phyloP scores from a whole-genome alignment of 1,140 invertebrate genomes.

The Ephestia elutella region DNA sequence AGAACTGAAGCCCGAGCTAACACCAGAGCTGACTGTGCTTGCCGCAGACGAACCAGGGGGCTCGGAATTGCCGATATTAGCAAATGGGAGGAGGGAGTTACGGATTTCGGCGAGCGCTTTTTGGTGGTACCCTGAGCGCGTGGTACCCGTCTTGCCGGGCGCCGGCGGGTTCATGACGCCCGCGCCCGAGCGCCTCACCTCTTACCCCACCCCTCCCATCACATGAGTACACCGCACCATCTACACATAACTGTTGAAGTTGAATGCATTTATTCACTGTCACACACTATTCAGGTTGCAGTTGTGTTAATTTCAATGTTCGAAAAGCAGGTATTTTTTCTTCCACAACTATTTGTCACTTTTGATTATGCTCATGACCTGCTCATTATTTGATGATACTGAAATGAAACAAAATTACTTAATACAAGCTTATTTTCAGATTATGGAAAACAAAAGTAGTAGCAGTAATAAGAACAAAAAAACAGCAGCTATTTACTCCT shows the following conservation, averaged over 20 bases:
- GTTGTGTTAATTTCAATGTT: not conserved
- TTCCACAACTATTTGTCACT: not conserved
- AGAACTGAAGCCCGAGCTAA: slow-evolving; percentile 76
- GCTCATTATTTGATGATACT: not conserved
- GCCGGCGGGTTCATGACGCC: slow-evolving; percentile 81
- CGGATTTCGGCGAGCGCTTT: slow-evolving; percentile 91
- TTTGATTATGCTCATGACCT: not conserved
- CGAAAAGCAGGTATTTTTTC: not conserved
- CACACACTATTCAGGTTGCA: slow-evolving; percentile 22
- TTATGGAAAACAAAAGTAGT: not conserved
- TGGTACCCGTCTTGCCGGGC: slow-evolving; percentile 80
- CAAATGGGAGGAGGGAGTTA: slow-evolving; percentile 88
- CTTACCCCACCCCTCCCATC: slow-evolving; percentile 70
- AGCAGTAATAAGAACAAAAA: not conserved
- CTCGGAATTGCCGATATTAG: slow-evolving; percentile 78
- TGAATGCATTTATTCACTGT: slow-evolving; percentile 46
- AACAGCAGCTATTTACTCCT: not conserved
- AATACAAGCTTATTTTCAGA: not conserved
- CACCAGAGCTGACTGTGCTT: slow-evolving; percentile 82
- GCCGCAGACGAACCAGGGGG: slow-evolving; percentile 82
- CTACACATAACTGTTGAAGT: slow-evolving; percentile 38
- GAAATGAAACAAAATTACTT: not conserved
- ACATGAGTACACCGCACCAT: slow-evolving; percentile 50
- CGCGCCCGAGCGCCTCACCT: slow-evolving; percentile 69
- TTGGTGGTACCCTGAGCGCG: slow-evolving; percentile 88